Evolutionary conservation across 2,888 invertebrate genomes (phyloP).

Genomic region (Clivina fossor): DNA sequence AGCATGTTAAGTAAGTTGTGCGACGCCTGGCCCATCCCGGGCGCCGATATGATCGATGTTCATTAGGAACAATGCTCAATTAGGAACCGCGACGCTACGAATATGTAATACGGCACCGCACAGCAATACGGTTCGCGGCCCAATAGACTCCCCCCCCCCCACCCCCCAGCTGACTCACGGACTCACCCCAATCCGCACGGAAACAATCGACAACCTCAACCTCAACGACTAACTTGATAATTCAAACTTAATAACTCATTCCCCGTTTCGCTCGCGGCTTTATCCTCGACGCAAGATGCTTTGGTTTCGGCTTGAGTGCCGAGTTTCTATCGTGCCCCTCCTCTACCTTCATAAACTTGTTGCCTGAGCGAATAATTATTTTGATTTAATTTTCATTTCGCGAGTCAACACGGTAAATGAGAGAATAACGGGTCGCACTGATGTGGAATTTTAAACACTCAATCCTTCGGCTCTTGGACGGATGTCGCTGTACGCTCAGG

Average conservation of each 20-base stretch:
- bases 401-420: conserved; percentile 31
- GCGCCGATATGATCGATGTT: conserved; percentile 13
- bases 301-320: conserved; percentile 34
- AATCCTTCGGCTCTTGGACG: background rate
- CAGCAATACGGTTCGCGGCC: background rate
- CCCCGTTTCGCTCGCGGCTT: conserved; percentile 38
- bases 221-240: conserved; percentile 50
- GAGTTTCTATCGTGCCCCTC: too few relatives aligned
- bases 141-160: conserved; percentile 10
- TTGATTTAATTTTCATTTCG: conserved; percentile 33
- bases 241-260: conserved; percentile 49
- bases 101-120: conserved; percentile 11
- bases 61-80: conserved; percentile 2
- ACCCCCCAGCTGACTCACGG: background rate
- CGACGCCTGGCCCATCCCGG: too few relatives aligned
- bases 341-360: conserved; percentile 34
- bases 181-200: conserved; percentile 42
- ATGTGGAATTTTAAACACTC: conserved; percentile 22
- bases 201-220: conserved; percentile 50
- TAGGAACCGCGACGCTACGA: conserved; percentile 5
- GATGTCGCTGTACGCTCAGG: conserved; percentile 4
- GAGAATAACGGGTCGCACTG: conserved; percentile 26
- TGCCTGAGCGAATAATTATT: conserved; percentile 34
- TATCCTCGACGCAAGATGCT: conserved; percentile 27
- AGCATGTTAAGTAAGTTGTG: too few relatives aligned